phyloP scores from a whole-genome alignment of 2,113 vertebrate genomes.

The Gambusia holbrooki region DNA sequence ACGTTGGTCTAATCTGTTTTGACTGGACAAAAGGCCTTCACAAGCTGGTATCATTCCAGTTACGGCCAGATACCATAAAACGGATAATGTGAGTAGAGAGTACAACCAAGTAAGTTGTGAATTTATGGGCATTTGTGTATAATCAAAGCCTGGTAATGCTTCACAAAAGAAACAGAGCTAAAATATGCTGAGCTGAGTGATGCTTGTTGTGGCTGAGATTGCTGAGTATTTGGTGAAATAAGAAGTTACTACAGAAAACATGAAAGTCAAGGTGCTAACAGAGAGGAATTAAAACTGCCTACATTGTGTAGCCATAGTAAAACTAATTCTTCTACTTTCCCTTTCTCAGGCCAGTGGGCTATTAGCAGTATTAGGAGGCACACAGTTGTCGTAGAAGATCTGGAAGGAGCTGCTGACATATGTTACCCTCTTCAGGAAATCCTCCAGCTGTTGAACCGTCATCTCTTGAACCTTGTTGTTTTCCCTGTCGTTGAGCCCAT shows the following conservation, averaged over 20 bases:
- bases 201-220: not conserved
- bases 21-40: conserved; percentile 55
- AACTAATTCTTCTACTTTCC: not conserved
- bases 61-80: conserved; percentile 1
- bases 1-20: conserved; percentile 42
- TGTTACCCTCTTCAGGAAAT: conserved; percentile 67
- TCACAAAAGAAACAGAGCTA: not conserved
- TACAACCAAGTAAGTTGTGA: conserved; percentile 5
- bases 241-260: not conserved
- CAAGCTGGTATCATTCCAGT: conserved; percentile 14
- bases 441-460: conserved; percentile 64
- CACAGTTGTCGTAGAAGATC: conserved; percentile 70
- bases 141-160: not conserved
- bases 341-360: not conserved
- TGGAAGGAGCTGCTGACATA: conserved; percentile 64
- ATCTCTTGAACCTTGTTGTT: conserved; percentile 63
- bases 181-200: not conserved
- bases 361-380: conserved; percentile 9
- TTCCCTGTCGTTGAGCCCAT: conserved; percentile 63
- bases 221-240: not conserved
- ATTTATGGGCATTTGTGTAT: not conserved
- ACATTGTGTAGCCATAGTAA: not conserved
- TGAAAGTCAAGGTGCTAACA: not conserved
- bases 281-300: not conserved
- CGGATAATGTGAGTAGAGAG: conserved; percentile 17